phyloP scores from a whole-genome alignment of 2,113 vertebrate species.

The Trichechus manatus region DNA sequence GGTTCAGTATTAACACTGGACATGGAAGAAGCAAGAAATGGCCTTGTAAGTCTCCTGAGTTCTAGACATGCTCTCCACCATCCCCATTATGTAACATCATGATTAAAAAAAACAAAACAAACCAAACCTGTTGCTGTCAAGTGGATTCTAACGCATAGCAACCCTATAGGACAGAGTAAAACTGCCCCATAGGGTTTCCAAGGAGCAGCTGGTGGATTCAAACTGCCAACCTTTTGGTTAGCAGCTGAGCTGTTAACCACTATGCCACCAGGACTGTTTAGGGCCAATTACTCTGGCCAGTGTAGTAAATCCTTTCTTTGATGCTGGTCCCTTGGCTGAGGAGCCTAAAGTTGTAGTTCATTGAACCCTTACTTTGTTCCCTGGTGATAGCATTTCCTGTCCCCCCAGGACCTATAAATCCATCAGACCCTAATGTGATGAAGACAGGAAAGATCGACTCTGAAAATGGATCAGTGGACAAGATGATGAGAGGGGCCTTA shows the following conservation, averaged over 20 bases:
- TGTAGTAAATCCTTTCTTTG: neutral
- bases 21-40: neutral
- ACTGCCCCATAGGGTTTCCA: no score
- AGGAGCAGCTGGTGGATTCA: no score
- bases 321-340: neutral
- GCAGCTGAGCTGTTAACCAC: no score
- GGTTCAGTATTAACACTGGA: neutral
- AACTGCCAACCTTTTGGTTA: no score
- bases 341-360: neutral
- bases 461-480: neutral
- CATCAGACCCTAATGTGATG: neutral
- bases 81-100: neutral
- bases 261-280: no score
- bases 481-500: neutral
- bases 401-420: neutral
- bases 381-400: no score
- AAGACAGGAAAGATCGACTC: neutral
- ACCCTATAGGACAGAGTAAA: no score
- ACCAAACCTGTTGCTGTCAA: no score
- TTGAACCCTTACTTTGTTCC: neutral
- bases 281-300: neutral
- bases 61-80: neutral
- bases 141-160: no score
- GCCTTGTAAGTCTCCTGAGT: neutral
- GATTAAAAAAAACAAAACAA: neutral